Evolutionary conservation across 2,888 invertebrate species (phyloP).

Genomic region (Phania funesta): DNA sequence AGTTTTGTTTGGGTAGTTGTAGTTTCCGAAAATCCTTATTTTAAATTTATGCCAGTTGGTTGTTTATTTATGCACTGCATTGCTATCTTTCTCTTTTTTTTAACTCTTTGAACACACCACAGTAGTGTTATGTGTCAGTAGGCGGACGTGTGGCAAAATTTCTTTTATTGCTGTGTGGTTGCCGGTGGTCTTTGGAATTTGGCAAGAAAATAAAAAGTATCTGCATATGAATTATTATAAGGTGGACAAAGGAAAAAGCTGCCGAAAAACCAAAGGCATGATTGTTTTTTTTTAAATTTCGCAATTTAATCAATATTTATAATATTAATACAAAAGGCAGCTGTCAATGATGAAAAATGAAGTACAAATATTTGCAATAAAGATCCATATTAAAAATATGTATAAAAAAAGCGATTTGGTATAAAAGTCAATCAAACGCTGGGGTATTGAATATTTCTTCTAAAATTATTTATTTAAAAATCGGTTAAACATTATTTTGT

Average conservation of each 20-base stretch:
- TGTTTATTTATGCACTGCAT: conserved; percentile 48
- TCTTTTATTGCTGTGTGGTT: conserved; percentile 11
- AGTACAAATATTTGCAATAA: conserved; percentile 13
- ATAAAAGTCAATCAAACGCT: not conserved
- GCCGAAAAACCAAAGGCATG: conserved; percentile 18
- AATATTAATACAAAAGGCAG: conserved; percentile 55
- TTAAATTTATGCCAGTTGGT: conserved; percentile 49
- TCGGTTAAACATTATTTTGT: too few relatives aligned
- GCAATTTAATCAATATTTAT: conserved; percentile 55
- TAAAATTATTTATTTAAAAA: too few relatives aligned
- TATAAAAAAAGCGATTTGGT: not conserved
- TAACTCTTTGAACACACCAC: not conserved
- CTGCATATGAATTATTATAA: conserved; percentile 49
- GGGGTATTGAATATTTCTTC: too few relatives aligned
- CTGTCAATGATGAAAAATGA: conserved; percentile 46
- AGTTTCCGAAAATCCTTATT: conserved; percentile 46
- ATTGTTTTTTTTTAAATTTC: not conserved
- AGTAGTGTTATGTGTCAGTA: conserved; percentile 53
- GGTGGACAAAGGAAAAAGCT: conserved; percentile 40
- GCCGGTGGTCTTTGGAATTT: conserved; percentile 60
- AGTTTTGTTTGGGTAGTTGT: conserved; percentile 22
- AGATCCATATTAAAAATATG: not conserved
- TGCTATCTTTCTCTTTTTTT: conserved; percentile 17
- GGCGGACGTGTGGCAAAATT: conserved; percentile 58
- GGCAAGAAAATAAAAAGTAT: conserved; percentile 15